Evolutionary conservation across 2,113 vertebrate genomes (phyloP).

Genomic region (Boleophthalmus pectinirostris): DNA sequence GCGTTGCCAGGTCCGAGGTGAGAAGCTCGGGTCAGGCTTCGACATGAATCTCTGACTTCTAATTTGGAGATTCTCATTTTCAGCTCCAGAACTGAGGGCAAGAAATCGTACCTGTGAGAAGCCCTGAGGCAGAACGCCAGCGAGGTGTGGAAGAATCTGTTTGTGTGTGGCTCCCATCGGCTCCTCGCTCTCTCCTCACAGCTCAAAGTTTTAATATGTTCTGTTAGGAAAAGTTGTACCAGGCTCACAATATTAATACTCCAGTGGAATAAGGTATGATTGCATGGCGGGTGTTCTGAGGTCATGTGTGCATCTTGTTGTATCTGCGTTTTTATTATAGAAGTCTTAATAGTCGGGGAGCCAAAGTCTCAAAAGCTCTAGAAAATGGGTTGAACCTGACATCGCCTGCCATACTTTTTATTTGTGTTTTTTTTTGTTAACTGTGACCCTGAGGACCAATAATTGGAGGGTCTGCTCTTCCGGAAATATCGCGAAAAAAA

Average conservation of each 20-base stretch:
- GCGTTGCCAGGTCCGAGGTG: constrained; percentile 76
- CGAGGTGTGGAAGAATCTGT: constrained; percentile 80
- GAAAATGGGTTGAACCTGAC: too few species aligned
- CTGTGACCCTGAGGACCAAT: too few species aligned
- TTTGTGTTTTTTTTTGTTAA: too few species aligned
- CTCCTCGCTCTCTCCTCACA: constrained; percentile 25
- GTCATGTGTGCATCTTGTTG: background rate
- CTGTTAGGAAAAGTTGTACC: constrained; percentile 21
- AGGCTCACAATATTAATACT: background rate
- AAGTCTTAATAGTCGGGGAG: too few species aligned
- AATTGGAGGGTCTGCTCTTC: too few species aligned
- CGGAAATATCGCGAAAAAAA: too few species aligned
- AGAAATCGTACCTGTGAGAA: constrained; percentile 83
- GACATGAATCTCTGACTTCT: constrained; percentile 77
- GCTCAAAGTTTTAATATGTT: constrained; percentile 12
- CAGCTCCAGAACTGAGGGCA: constrained; percentile 72
- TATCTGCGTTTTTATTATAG: background rate
- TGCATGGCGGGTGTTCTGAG: background rate
- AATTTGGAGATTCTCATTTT: constrained; percentile 84
- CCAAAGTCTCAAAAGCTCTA: too few species aligned
- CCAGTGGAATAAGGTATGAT: too few species aligned
- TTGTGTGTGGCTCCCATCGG: constrained; percentile 37
- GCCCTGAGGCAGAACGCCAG: constrained; percentile 76
- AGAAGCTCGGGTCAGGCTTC: constrained; percentile 78
- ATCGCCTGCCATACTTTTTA: too few species aligned